phyloP scores from a whole-genome alignment of 1,140 invertebrate species.

The Drosophila nannoptera region DNA sequence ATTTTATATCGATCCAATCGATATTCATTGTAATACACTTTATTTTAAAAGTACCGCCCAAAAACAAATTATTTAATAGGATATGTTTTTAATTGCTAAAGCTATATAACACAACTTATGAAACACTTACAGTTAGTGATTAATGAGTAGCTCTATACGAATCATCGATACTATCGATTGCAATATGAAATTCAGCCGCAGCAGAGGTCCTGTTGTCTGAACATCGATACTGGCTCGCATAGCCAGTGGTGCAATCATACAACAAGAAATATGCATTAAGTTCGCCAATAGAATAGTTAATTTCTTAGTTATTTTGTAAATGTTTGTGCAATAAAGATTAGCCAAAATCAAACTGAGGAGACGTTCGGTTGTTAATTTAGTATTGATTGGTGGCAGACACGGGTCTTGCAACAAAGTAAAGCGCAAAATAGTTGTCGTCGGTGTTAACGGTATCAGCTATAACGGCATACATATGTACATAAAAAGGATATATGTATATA shows the following conservation, averaged over 20 bases:
- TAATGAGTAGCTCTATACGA: too few relatives aligned
- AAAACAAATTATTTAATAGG: too few relatives aligned
- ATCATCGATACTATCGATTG: slow-evolving; percentile 14
- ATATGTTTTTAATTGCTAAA: too few relatives aligned
- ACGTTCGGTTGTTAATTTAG: slow-evolving; percentile 16
- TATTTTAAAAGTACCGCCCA: neutral
- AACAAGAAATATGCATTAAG: slow-evolving; percentile 55
- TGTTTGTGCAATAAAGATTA: slow-evolving; percentile 63
- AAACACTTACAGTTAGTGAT: too few relatives aligned
- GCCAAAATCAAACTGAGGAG: slow-evolving; percentile 36
- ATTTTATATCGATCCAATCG: neutral
- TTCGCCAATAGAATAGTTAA: slow-evolving; percentile 61
- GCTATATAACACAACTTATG: too few relatives aligned
- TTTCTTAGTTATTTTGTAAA: slow-evolving; percentile 69
- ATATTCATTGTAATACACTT: neutral
- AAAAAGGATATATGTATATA: slow-evolving; percentile 14
- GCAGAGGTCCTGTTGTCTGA: slow-evolving; percentile 26
- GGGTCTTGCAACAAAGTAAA: slow-evolving; percentile 4
- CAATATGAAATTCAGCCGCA: neutral
- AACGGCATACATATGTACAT: slow-evolving; percentile 34
- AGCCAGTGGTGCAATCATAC: slow-evolving; percentile 42
- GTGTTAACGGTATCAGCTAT: slow-evolving; percentile 34
- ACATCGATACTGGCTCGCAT: slow-evolving; percentile 31
- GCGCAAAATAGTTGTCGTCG: slow-evolving; percentile 16
- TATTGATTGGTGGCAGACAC: slow-evolving; percentile 8